Evolutionary conservation across 2,113 vertebrate genomes (phyloP).

Genomic region (Tinamus guttatus): DNA sequence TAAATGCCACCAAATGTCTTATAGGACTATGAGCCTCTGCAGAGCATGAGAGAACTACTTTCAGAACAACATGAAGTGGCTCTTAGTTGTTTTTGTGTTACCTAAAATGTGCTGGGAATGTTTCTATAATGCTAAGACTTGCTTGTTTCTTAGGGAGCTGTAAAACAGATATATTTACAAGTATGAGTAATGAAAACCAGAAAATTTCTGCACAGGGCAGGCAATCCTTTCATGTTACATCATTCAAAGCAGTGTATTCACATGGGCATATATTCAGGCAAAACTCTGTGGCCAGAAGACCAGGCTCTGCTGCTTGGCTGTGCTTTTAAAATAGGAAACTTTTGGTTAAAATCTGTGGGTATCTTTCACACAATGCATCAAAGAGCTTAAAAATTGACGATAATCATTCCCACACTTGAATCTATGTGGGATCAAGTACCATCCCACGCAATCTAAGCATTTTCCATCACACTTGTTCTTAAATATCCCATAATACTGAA

Average conservation of each 20-base stretch:
- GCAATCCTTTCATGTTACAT: conserved; percentile 61
- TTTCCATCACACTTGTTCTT: background rate
- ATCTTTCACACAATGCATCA: conserved; percentile 68
- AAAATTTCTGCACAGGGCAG: conserved; percentile 65
- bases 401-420: conserved; percentile 60
- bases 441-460: background rate
- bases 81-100: conserved; percentile 19
- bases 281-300: conserved; percentile 58
- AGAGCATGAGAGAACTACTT: background rate
- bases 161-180: conserved; percentile 61
- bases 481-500: background rate
- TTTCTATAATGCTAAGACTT: conserved; percentile 32
- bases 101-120: conserved; percentile 39
- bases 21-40: background rate
- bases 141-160: conserved; percentile 43
- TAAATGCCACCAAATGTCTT: background rate
- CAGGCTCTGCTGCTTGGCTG: conserved; percentile 47
- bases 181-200: conserved; percentile 67
- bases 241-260: conserved; percentile 60
- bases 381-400: conserved; percentile 52
- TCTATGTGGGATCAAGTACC: background rate
- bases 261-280: conserved; percentile 56
- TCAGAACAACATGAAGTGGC: background rate
- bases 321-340: conserved; percentile 59
- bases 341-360: conserved; percentile 63